These are phyloP conservation scores for Epinephelus coioides DNA, from an alignment of 2,797 vertebrate genomes.

Conservation along the genomic window DNA sequence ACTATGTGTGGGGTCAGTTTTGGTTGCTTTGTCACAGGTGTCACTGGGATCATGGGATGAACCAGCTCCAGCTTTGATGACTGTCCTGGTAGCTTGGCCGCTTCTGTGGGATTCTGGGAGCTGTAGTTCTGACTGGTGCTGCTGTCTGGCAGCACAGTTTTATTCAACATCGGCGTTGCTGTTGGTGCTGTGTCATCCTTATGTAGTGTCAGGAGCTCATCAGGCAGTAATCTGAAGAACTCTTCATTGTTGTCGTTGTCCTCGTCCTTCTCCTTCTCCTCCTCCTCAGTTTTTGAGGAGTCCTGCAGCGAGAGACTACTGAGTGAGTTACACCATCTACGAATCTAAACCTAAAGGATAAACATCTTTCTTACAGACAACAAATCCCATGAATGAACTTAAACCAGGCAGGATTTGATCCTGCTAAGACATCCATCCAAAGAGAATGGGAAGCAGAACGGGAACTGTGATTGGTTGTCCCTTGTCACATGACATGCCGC, in stretches of 20 bases:
- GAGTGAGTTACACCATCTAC: neutral
- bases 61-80: neutral
- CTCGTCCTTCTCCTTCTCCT: neutral
- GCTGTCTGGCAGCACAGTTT: conserved; percentile 31
- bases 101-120: conserved; percentile 28
- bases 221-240: conserved; percentile 4
- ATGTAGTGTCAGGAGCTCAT: neutral
- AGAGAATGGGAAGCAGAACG: no score
- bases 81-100: neutral
- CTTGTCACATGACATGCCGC: no score
- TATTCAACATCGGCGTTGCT: no score
- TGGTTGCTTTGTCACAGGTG: conserved; percentile 82
- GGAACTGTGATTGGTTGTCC: no score
- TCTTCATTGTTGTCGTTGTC: neutral
- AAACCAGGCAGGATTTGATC: no score
- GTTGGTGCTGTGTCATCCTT: neutral
- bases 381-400: no score
- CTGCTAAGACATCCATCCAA: no score
- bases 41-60: conserved; percentile 81
- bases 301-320: conserved; percentile 1
- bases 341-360: neutral
- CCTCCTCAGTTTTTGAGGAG: neutral
- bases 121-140: conserved; percentile 44
- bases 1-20: conserved; percentile 88
- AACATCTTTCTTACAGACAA: no score